A percentile compares a stretch with the other conserved stretches of the same genome.
These are phyloP conservation scores for Ochotona princeps DNA, from an alignment of 2,113 vertebrate genomes.

Conservation along the genomic window DNA sequence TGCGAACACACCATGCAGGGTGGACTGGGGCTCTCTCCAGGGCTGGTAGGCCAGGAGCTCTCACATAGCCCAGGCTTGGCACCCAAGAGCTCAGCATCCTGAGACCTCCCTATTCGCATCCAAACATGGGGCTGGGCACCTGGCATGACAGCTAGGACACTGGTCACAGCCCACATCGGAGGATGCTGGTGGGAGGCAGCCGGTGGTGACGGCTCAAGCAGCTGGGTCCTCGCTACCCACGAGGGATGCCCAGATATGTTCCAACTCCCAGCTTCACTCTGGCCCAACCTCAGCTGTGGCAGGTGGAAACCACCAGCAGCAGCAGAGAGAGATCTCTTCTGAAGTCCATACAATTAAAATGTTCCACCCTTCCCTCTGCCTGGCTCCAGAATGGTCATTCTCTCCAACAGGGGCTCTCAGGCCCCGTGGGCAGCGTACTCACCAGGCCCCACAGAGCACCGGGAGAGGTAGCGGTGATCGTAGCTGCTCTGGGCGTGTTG, in stretches of 20 bases:
- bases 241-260: no score
- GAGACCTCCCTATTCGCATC: not conserved
- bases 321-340: no score
- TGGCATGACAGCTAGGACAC: no score
- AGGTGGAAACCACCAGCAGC: no score
- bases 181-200: no score
- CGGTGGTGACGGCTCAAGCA: no score
- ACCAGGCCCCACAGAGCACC: slow-evolving; percentile 99
- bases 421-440: slow-evolving; percentile 82
- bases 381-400: not conserved
- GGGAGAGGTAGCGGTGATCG: slow-evolving; percentile 96
- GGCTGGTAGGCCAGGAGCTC: not conserved
- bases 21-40: not conserved
- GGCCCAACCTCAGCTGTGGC: no score
- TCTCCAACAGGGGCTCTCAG: slow-evolving; percentile 53
- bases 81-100: not conserved
- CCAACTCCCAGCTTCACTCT: no score
- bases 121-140: not conserved
- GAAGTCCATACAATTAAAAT: no score
- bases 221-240: no score
- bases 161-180: no score
- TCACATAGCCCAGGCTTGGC: not conserved
- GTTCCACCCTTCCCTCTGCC: not conserved
- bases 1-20: not conserved
- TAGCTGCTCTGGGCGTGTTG: slow-evolving; percentile 98